Conservation (phyloP, 1,140 invertebrate species). For the Tribolium castaneum region DNA sequence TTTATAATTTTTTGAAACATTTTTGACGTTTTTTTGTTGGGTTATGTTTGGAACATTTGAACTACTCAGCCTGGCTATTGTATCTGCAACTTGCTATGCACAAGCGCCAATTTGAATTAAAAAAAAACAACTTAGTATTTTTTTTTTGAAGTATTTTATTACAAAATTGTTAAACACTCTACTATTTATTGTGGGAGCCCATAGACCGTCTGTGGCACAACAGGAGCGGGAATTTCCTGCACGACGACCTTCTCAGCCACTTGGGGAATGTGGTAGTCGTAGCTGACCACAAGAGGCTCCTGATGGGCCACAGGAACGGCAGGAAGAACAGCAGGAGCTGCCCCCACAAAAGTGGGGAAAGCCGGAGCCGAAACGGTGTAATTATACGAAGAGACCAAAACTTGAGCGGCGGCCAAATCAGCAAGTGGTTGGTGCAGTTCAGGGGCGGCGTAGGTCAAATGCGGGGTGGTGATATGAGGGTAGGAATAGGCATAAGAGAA, state of each 20-base stretch:
- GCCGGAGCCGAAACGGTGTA: background rate
- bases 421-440: background rate
- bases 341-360: background rate
- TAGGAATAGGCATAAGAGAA: background rate
- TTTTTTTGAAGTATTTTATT: background rate
- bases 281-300: constrained; percentile 2
- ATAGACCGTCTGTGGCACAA: constrained; percentile 20
- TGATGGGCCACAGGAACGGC: background rate
- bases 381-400: background rate
- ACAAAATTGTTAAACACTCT: background rate
- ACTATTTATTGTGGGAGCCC: constrained; percentile 6
- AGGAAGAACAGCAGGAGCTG: constrained; percentile 6
- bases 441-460: background rate
- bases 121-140: background rate
- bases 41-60: background rate
- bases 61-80: background rate
- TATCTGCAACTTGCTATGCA: background rate
- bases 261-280: constrained; percentile 28
- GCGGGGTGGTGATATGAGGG: background rate
- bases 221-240: background rate
- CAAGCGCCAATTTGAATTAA: background rate
- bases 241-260: background rate
- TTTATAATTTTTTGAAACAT: constrained; percentile 11
- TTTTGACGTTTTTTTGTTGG: constrained; percentile 38
- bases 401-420: background rate